Percentiles rank a stretch among this genome's conserved stretches.
phyloP scores from a whole-genome alignment of 1,140 invertebrate species.

The Nasonia giraulti region DNA sequence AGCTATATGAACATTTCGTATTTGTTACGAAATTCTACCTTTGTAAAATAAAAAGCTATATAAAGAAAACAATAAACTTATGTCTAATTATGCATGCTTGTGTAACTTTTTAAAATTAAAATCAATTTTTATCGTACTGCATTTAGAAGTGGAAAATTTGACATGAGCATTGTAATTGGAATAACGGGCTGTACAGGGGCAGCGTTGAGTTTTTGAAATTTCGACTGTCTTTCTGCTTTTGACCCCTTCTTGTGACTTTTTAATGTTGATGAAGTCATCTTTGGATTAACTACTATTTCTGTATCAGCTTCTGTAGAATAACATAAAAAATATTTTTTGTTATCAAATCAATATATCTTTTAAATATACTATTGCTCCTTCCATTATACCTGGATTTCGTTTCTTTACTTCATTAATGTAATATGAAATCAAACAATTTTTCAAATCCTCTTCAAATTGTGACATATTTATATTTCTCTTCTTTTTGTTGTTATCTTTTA shows the following conservation, averaged over 20 bases:
- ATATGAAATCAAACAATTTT: background rate
- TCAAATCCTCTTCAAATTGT: slow-evolving; percentile 14
- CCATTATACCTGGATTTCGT: background rate
- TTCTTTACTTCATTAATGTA: background rate
- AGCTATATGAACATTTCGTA: too few relatives aligned
- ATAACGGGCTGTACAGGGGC: background rate
- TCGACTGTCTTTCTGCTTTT: background rate
- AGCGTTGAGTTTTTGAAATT: background rate
- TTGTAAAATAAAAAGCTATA: too few relatives aligned
- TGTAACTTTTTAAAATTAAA: too few relatives aligned
- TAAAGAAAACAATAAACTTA: too few relatives aligned
- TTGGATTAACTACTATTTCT: too few relatives aligned
- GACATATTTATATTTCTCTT: background rate
- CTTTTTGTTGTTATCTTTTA: background rate
- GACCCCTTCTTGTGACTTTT: background rate
- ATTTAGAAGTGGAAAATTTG: too few relatives aligned
- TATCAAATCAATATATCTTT: background rate
- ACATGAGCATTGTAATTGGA: too few relatives aligned
- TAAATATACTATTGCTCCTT: background rate
- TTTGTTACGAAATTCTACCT: too few relatives aligned
- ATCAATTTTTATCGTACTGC: too few relatives aligned
- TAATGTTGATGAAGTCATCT: too few relatives aligned
- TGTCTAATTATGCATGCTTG: too few relatives aligned
- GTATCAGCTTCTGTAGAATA: background rate
- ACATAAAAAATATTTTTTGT: background rate